Evolutionary conservation across 2,113 vertebrate genomes (phyloP).

Genomic region (Stomatorhinus ivindoensis): DNA sequence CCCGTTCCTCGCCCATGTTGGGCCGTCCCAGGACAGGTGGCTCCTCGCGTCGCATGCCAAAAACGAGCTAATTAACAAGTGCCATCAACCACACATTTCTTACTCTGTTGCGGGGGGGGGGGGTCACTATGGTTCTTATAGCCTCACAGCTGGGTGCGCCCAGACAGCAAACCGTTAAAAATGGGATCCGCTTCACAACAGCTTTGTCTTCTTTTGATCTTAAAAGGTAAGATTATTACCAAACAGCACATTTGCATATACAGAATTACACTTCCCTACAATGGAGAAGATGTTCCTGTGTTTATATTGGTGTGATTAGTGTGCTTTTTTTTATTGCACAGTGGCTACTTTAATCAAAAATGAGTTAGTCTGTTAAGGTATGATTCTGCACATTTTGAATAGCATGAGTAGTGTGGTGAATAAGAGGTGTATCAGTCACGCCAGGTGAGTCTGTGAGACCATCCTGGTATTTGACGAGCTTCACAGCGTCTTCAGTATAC

Average conservation of each 20-base stretch:
- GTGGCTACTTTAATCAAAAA: background rate
- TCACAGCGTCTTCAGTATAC: background rate
- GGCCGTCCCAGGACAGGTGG: background rate
- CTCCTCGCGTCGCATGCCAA: background rate
- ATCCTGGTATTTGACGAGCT: background rate
- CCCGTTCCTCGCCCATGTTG: background rate
- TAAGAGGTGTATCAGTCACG: background rate
- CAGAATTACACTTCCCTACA: background rate
- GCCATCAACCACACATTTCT: background rate
- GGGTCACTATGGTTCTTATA: background rate
- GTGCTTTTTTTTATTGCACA: background rate
- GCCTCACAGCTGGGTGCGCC: background rate
- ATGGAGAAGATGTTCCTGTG: background rate
- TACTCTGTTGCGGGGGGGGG: background rate
- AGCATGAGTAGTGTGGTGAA: background rate
- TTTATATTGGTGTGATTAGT: background rate
- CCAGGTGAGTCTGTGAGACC: background rate
- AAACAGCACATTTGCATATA: background rate
- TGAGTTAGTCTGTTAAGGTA: background rate
- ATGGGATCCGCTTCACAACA: background rate
- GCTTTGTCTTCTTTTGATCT: background rate
- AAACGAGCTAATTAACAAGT: background rate
- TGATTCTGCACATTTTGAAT: background rate
- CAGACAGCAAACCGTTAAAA: background rate
- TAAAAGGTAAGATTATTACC: background rate